Percentiles rank a stretch among this genome's conserved stretches.
Conservation (phyloP, 2,797 vertebrate species). For the Macrochelys suwanniensis region DNA sequence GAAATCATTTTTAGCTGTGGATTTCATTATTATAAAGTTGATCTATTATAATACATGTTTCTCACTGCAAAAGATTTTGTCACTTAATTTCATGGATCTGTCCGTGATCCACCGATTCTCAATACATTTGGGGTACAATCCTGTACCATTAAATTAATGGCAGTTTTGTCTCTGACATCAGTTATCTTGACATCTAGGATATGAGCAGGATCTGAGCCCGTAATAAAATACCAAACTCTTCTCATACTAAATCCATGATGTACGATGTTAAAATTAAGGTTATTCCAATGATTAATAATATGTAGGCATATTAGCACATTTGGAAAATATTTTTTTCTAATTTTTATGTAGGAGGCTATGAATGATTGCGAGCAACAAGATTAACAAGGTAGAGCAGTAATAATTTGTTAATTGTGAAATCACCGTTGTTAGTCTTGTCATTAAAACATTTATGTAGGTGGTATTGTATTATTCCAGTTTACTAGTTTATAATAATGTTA, state of each 20-base stretch:
- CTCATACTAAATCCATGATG: not conserved
- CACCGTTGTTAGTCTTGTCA: not conserved
- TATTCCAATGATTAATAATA: not conserved
- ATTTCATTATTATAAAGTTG: fast-evolving
- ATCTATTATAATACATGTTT: not conserved
- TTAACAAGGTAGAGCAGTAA: not conserved
- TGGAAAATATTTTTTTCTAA: not conserved
- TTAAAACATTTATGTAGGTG: not conserved
- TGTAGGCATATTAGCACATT: not conserved
- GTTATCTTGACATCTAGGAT: not conserved
- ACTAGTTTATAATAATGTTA: not conserved
- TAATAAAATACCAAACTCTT: not conserved
- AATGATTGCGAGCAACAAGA: not conserved
- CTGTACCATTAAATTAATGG: not conserved
- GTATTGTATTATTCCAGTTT: not conserved
- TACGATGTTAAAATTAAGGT: not conserved
- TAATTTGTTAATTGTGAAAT: not conserved
- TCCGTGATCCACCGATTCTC: not conserved
- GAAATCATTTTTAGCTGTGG: not conserved
- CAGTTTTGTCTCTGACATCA: not conserved
- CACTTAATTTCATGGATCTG: not conserved
- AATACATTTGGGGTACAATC: not conserved
- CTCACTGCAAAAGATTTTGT: not conserved
- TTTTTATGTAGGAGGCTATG: not conserved
- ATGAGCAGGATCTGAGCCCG: not conserved